Base-by-base conservation (phyloP, 2,888 invertebrate species). In the Melanophora roralis region DNA sequence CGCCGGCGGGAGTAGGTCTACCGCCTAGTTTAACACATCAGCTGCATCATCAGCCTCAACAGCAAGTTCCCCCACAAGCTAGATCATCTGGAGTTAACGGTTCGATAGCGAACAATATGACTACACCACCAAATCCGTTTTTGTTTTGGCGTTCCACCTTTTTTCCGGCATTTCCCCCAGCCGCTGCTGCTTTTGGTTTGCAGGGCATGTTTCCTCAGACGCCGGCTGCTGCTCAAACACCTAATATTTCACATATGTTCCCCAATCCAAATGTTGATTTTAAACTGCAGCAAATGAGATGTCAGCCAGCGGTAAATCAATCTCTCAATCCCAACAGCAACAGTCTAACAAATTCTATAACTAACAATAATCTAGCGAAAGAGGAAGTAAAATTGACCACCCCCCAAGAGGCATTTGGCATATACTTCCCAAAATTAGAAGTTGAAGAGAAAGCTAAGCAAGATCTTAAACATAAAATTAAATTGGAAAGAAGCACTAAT, bases 111-210 rank as follows among this genome's bases (percentile, higher is more conserved):
- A 43, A 19, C 72, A 80, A 71, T 32, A 91, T 86, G 91, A 91
- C 79, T 85, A 92, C 88, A 87, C 92, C 85, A 89, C 89, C 91
- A 6, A 93, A 92, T 85, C 94, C 94, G 0, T 95, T 95, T 86
- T 91, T 94, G 12, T 92, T 95, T 88, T 95, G 95, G 86, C 92
- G 95, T 82, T 92, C 94, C 9, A 93, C 94, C 11, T 80, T 76
- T 34, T 80, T 76, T 1, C 89, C 92, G 2, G 93, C 93, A 1
- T 93, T 93, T 83, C 94, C 94, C 84, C 92, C 93, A 0, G 91
- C 95, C 85, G 91, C 92, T 23, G 92, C 91, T 6, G 92, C 93
- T 11, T 88, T 87, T 32, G 84, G 84, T 0, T 89, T 93, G 27
- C 92, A 93, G 36, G 85, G 86, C n/a, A 87, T 90, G 79, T 92